Conservation (phyloP, 2,797 vertebrate species). For the Sardinella longiceps region DNA sequence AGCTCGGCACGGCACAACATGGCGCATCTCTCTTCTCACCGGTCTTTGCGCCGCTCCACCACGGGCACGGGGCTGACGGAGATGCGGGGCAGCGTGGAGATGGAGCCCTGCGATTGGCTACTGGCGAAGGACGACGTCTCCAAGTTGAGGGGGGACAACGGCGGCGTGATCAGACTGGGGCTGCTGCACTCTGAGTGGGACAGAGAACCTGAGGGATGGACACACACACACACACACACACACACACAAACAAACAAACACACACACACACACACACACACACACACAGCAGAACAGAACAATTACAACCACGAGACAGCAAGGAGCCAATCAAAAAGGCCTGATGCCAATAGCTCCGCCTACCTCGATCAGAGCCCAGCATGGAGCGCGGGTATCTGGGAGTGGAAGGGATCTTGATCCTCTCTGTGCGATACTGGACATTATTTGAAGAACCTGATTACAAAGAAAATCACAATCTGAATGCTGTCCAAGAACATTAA, state of each 20-base stretch:
- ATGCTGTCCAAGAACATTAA: background rate
- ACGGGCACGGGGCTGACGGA: slow-evolving; percentile 87
- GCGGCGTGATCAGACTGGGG: slow-evolving; percentile 91
- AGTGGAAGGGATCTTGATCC: slow-evolving; percentile 95
- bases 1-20: background rate
- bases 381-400: slow-evolving; percentile 91
- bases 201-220: slow-evolving; percentile 78
- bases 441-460: slow-evolving; percentile 86
- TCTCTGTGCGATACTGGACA: slow-evolving; percentile 91
- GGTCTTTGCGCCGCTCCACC: slow-evolving; percentile 92
- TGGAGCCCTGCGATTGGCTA: slow-evolving; percentile 92
- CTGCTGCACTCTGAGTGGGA: slow-evolving; percentile 95
- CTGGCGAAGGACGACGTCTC: slow-evolving; percentile 90
- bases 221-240: no score
- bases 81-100: slow-evolving; percentile 89
- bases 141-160: slow-evolving; percentile 89
- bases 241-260: no score
- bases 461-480: background rate
- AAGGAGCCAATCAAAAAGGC: background rate
- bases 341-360: background rate
- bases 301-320: no score
- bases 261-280: no score
- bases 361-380: slow-evolving; percentile 93
- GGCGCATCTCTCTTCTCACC: slow-evolving; percentile 75
- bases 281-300: background rate